Conservation (phyloP, 2,797 vertebrate genomes). For the Paratrypauchen microcephalus region DNA sequence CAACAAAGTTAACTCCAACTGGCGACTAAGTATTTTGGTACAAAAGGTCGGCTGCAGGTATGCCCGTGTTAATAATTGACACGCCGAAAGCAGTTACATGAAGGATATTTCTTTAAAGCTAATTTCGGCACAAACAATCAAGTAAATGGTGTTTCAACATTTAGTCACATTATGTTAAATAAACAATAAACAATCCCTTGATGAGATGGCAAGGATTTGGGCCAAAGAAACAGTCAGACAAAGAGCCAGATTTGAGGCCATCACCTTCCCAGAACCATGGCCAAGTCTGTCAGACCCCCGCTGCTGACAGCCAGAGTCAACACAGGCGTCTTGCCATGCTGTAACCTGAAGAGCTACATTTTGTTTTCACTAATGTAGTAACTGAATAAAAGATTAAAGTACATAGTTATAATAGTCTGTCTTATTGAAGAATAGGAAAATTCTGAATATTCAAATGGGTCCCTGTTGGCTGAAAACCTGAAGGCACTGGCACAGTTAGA, state of each 20-base stretch:
- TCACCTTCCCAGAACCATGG: constrained; percentile 58
- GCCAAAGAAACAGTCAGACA: constrained; percentile 38
- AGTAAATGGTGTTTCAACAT: neutral
- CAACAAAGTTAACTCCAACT: constrained; percentile 69
- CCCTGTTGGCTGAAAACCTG: constrained; percentile 43
- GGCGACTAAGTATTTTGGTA: constrained; percentile 81
- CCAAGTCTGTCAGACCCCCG: constrained; percentile 57
- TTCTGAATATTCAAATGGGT: constrained; percentile 48
- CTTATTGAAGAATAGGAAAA: constrained; percentile 65
- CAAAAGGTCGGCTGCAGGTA: constrained; percentile 77
- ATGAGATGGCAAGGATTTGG: constrained; percentile 30
- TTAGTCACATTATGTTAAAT: no score
- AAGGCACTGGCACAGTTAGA: constrained; percentile 37
- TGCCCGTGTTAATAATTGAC: constrained; percentile 78
- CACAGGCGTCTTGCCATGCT: constrained; percentile 45
- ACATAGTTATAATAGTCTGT: constrained; percentile 41
- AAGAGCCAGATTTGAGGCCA: constrained; percentile 44
- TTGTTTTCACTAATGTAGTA: constrained; percentile 74
- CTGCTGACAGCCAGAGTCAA: constrained; percentile 51
- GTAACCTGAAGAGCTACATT: constrained; percentile 52
- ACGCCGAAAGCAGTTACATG: constrained; percentile 53
- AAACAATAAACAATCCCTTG: constrained; percentile 20
- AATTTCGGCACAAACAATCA: constrained; percentile 36
- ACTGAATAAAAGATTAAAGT: constrained; percentile 64
- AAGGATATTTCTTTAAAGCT: constrained; percentile 53